phyloP scores from a whole-genome alignment of 2,797 vertebrate genomes.

The Myiothlypis coronata region DNA sequence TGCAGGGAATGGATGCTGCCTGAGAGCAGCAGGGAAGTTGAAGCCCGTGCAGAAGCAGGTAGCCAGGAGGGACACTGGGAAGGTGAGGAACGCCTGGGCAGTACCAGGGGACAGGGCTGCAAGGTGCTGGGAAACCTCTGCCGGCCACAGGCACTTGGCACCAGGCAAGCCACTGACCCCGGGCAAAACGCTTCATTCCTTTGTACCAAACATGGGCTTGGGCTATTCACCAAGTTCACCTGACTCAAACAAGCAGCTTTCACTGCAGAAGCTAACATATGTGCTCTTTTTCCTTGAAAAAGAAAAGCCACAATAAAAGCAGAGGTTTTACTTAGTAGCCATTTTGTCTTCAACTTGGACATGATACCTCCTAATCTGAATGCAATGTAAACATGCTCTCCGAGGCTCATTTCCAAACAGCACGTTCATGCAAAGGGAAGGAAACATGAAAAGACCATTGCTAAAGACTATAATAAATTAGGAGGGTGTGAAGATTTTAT shows the following conservation, averaged over 20 bases:
- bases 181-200: neutral
- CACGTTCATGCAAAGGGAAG: neutral
- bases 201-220: neutral
- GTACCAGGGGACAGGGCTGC: neutral
- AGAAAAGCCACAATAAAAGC: constrained; percentile 33
- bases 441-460: neutral
- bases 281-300: neutral
- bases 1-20: neutral
- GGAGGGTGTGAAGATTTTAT: neutral
- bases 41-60: neutral
- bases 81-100: neutral
- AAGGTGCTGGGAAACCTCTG: neutral
- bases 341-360: constrained; percentile 70
- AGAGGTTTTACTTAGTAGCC: constrained; percentile 65
- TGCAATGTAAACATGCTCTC: constrained; percentile 61
- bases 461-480: neutral
- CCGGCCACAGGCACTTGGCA: neutral
- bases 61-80: neutral
- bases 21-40: constrained; percentile 15
- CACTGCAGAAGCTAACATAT: neutral
- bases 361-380: constrained; percentile 60
- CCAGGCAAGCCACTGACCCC: neutral
- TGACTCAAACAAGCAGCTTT: neutral
- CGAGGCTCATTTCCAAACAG: constrained; percentile 5
- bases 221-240: neutral